A percentile compares a stretch with the other conserved stretches of the same genome.
phyloP scores from a whole-genome alignment of 2,113 vertebrate species.

The Muntiacus muntjak region DNA sequence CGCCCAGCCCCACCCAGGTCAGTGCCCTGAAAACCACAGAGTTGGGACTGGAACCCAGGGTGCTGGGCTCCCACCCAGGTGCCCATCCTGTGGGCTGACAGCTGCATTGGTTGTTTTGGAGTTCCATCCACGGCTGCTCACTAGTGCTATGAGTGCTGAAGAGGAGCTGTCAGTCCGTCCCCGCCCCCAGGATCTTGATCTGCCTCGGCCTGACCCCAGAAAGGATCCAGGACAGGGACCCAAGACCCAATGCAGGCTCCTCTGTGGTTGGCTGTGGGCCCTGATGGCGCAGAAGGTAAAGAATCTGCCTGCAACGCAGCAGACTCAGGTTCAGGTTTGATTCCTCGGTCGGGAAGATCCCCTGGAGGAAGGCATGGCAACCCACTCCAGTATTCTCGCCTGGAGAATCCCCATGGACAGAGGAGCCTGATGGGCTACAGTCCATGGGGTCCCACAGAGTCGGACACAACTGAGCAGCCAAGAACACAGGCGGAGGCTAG shows the following conservation, averaged over 20 bases:
- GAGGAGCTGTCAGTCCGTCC: background rate
- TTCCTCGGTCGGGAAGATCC: accelerated
- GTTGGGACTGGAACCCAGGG: background rate
- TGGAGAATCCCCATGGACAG: background rate
- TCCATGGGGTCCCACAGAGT: background rate
- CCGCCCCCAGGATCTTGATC: background rate
- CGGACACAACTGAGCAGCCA: accelerated
- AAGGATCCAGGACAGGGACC: background rate
- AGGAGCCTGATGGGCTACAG: background rate
- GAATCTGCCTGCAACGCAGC: background rate
- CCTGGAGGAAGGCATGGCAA: background rate
- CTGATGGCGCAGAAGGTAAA: background rate
- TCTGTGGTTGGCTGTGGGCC: background rate
- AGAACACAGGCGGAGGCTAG: background rate
- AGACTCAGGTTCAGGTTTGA: background rate
- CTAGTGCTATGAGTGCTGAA: background rate
- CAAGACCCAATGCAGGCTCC: background rate
- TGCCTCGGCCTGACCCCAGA: background rate
- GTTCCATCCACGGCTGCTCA: background rate
- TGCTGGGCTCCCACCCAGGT: background rate
- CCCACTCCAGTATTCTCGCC: background rate
- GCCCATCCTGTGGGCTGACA: background rate
- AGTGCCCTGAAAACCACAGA: background rate
- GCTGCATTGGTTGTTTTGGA: background rate
- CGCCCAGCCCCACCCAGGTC: background rate